These are phyloP conservation scores for Enteromius fasciolatus DNA, from an alignment of 2,797 vertebrate genomes.

Conservation along the genomic window DNA sequence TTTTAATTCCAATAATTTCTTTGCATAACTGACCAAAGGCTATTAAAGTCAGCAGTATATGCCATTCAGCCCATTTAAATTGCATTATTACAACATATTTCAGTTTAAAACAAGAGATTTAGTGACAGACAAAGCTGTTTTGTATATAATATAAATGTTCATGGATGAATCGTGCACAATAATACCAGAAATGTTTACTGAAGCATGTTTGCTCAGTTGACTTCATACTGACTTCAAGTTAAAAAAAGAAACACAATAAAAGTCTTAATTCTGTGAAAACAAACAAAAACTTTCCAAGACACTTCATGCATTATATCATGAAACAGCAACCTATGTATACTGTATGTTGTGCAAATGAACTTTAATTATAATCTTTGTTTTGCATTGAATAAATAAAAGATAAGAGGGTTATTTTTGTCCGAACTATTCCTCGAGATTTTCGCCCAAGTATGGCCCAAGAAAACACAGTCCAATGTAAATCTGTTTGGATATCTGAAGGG, in stretches of 20 bases:
- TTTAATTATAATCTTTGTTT: neutral
- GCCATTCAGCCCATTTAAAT: no score
- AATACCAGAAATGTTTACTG: no score
- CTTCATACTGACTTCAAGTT: neutral
- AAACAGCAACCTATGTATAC: neutral
- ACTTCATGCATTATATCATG: neutral
- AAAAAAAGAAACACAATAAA: neutral
- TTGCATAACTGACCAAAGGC: neutral
- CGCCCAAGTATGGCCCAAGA: neutral
- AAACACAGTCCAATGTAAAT: conserved; percentile 1
- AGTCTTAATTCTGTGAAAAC: neutral
- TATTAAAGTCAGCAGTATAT: neutral
- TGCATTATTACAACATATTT: no score
- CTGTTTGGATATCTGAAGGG: neutral
- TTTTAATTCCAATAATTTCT: neutral
- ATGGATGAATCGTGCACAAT: no score
- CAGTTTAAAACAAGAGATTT: no score
- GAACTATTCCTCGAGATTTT: neutral
- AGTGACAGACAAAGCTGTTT: no score
- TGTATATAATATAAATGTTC: no score
- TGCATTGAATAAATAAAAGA: neutral
- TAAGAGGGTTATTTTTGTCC: neutral
- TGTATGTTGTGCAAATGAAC: neutral
- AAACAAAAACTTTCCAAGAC: neutral
- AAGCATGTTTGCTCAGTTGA: neutral